Conservation (phyloP, 2,888 invertebrate species). For the Lasioglossum morio region DNA sequence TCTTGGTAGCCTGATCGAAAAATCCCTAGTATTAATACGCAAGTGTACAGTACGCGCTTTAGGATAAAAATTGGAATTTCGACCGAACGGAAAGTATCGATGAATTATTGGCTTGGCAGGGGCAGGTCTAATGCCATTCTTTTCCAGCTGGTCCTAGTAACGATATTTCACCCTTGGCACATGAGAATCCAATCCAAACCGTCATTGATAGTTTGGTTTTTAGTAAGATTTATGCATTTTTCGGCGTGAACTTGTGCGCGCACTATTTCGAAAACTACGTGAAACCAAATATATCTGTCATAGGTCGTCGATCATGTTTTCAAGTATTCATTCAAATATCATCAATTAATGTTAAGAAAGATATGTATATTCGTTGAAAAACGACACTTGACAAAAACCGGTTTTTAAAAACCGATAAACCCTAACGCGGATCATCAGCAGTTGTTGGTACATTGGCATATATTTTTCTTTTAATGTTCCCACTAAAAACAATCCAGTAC, state of each 20-base stretch:
- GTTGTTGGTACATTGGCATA: too few relatives aligned
- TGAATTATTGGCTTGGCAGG: background rate
- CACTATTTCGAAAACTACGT: background rate
- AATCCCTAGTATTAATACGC: too few relatives aligned
- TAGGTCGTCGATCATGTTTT: background rate
- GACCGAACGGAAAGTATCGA: background rate
- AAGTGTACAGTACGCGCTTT: background rate
- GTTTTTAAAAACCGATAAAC: too few relatives aligned
- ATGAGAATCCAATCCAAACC: background rate
- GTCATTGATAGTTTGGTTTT: background rate
- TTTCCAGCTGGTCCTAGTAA: background rate
- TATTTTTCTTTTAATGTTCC: too few relatives aligned
- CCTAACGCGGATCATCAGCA: too few relatives aligned
- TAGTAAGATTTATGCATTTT: background rate
- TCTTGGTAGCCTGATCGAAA: too few relatives aligned
- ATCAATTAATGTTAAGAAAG: background rate
- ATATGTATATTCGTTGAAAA: too few relatives aligned
- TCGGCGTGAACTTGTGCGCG: background rate
- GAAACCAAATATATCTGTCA: background rate
- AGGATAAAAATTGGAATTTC: background rate
- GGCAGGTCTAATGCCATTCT: conserved; percentile 1
- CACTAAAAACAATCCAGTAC: too few relatives aligned
- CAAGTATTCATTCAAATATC: background rate
- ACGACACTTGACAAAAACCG: too few relatives aligned
- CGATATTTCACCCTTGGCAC: background rate